A percentile compares a stretch with the other conserved stretches of the same genome.
Evolutionary conservation across 2,113 vertebrate species (phyloP).

Genomic region (Oncorhynchus nerka): DNA sequence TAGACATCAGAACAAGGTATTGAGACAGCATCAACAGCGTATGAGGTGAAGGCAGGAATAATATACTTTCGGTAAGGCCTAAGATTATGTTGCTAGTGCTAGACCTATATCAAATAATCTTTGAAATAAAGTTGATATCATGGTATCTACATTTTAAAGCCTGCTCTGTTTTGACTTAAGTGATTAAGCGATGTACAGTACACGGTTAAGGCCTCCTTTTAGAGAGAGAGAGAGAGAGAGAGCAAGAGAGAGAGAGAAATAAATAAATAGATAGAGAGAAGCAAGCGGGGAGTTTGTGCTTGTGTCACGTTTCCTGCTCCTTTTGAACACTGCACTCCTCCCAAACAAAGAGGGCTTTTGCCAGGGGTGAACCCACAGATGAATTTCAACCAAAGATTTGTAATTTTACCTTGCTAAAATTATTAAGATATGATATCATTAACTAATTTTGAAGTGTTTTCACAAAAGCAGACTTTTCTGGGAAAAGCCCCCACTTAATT

Average conservation of each 20-base stretch:
- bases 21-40: background rate
- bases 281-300: background rate
- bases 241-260: constrained; percentile 12
- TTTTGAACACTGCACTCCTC: constrained; percentile 50
- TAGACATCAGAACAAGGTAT: background rate
- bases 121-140: background rate
- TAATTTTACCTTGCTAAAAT: constrained; percentile 52
- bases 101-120: background rate
- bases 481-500: background rate
- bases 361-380: constrained; percentile 54
- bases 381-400: constrained; percentile 62
- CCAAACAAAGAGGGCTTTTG: constrained; percentile 71
- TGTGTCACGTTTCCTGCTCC: constrained; percentile 68
- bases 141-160: background rate
- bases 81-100: background rate
- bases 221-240: constrained; percentile 6
- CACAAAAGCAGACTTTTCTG: background rate
- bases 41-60: background rate
- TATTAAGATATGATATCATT: constrained; percentile 61
- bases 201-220: too few relatives aligned
- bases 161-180: background rate
- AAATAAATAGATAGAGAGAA: background rate
- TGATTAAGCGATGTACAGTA: background rate
- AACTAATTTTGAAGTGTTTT: constrained; percentile 46
- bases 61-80: background rate